Base-by-base conservation (phyloP, 2,888 invertebrate species). In the Liodrosophila aerea region DNA sequence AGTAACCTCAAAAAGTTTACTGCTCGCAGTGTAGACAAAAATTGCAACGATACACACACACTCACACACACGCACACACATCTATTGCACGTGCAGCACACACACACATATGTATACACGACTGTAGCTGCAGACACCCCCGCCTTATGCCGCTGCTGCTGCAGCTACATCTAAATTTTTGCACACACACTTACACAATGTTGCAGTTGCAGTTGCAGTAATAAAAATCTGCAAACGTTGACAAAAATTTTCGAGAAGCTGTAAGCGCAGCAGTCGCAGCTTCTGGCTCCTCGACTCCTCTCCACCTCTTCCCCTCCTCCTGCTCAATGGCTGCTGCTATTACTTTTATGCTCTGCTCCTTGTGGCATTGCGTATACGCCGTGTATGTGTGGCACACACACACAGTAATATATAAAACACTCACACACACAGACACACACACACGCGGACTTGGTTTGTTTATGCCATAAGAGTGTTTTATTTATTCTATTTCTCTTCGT, bases 1-100 rank as follows among this genome's bases (percentile, higher is more conserved):
- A 18, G 7, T 83, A 80, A 80, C 80, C 80, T 80, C 84, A 80
- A 77, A 80, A 72, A 74, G 64, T 74, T 80, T 76, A 83, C 76
- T 80, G 67, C 78, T 73, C 73, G 70, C 76, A 78, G 78, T 37
- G 36, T 62, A 58, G 67, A 68, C 72, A 47, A 64, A 73, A 73
- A 76, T 62, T 60, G 81, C 64, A 74, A 52, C 52, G 60, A 54
- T 45, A 49, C 71, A 71, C 56, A 64, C 59, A 52, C 57, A 30
- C 51, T 37, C 22, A 46, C 60, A 52, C 46, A 47, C 50, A 57
- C 41, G 54, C 40, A 31, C 29, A 52, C 39, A 43, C 27, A 12
- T n/a, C n/a, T n/a, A n/a, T n/a, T n/a, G n/a, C n/a, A n/a, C n/a
- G n/a, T n/a, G n/a, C n/a, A n/a, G n/a, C n/a, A n/a, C n/a, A n/a